Evolutionary conservation across 2,797 vertebrate genomes (phyloP).

Genomic region (Hipposideros larvatus): DNA sequence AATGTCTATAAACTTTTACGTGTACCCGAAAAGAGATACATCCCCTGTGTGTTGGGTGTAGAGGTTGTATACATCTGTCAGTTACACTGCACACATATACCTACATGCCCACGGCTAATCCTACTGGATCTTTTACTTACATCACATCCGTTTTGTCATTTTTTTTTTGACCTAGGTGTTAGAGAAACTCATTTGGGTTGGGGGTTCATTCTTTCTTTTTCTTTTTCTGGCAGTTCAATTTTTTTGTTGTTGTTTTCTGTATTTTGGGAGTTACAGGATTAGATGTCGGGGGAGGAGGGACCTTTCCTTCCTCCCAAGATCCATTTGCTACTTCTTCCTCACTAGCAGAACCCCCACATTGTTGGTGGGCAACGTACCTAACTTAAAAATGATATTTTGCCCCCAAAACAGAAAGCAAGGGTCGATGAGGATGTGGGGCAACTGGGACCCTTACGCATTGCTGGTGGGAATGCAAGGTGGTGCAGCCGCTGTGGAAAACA

Average conservation of each 20-base stretch:
- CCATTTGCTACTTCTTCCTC: neutral
- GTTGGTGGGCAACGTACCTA: neutral
- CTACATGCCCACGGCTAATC: fast-evolving
- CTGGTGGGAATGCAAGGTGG: neutral
- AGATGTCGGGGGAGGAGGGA: neutral
- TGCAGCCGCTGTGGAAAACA: neutral
- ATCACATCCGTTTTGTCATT: neutral
- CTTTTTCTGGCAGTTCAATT: neutral
- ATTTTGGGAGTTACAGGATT: neutral
- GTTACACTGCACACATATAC: fast-evolving
- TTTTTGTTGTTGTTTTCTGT: neutral
- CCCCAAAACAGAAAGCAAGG: neutral
- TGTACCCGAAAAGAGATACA: neutral
- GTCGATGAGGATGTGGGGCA: neutral
- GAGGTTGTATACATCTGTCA: neutral
- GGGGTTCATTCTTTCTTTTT: neutral
- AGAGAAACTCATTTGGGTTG: neutral
- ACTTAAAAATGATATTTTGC: neutral
- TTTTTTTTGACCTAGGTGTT: neutral
- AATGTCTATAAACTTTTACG: neutral
- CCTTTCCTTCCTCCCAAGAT: neutral
- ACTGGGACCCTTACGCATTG: neutral
- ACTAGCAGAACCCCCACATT: neutral
- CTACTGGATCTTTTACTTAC: neutral
- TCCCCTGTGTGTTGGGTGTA: neutral